A percentile compares a stretch with the other conserved stretches of the same genome.
These are phyloP conservation scores for Melanotaenia nigrans DNA, from an alignment of 2,797 vertebrate genomes.

Conservation along the genomic window DNA sequence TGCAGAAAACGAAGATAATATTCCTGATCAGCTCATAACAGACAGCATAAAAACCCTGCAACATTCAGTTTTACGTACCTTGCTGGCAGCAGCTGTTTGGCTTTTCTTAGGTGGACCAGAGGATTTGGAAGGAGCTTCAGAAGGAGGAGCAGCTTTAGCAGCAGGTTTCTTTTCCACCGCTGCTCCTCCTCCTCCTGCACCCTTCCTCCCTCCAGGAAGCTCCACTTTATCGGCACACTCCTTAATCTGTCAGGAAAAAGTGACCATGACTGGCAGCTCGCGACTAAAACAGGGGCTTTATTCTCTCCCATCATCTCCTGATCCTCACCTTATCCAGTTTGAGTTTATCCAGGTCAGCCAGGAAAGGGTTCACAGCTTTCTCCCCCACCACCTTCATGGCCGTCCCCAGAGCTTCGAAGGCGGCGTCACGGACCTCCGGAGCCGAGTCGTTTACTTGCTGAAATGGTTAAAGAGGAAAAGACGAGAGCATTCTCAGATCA, in stretches of 20 bases:
- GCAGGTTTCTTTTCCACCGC: slow-evolving; percentile 87
- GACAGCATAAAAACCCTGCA: background rate
- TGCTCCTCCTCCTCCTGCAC: slow-evolving; percentile 53
- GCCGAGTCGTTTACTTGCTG: slow-evolving; percentile 99
- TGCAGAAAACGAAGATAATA: slow-evolving; percentile 54
- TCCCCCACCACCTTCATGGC: slow-evolving; percentile 97
- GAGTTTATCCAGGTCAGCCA: slow-evolving; percentile 94
- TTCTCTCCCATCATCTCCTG: background rate
- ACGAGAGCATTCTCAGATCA: no score
- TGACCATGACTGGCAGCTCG: background rate
- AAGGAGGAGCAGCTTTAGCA: slow-evolving; percentile 79
- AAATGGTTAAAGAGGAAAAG: slow-evolving; percentile 9
- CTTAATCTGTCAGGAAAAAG: slow-evolving; percentile 87
- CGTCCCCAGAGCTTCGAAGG: slow-evolving; percentile 95
- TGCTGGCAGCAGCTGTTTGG: slow-evolving; percentile 71
- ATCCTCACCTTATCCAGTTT: slow-evolving; percentile 93
- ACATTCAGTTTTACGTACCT: slow-evolving; percentile 76
- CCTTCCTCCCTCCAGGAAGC: slow-evolving; percentile 86
- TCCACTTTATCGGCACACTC: slow-evolving; percentile 96
- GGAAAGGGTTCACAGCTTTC: slow-evolving; percentile 94
- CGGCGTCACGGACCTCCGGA: slow-evolving; percentile 95
- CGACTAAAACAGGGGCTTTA: background rate
- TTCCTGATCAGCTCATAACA: background rate
- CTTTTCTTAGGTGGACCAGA: slow-evolving; percentile 87
- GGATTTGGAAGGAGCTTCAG: slow-evolving; percentile 78